A percentile compares a stretch with the other conserved stretches of the same genome.
phyloP scores from a whole-genome alignment of 2,888 invertebrate genomes.

The Rhamnusium bicolor region DNA sequence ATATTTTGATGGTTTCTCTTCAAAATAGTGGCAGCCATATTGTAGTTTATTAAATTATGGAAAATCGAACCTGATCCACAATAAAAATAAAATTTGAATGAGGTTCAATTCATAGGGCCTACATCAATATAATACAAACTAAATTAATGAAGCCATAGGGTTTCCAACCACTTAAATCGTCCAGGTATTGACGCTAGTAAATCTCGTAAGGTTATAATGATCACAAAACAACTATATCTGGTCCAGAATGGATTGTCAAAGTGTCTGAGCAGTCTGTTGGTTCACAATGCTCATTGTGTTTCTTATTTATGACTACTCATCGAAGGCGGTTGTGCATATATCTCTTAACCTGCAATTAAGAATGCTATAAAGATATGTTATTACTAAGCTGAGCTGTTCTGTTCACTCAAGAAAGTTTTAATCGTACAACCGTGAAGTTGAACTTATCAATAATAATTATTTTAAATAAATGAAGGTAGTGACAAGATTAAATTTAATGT shows the following conservation, averaged over 20 bases:
- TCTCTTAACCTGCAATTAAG: slow-evolving; percentile 62
- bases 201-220: slow-evolving; percentile 7
- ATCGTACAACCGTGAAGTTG: too few species aligned
- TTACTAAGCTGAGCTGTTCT: slow-evolving; percentile 46
- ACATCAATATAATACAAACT: not conserved
- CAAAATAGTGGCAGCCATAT: too few species aligned
- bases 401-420: slow-evolving; percentile 37
- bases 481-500: too few species aligned
- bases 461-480: too few species aligned
- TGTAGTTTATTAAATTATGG: too few species aligned
- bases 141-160: not conserved
- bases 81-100: not conserved
- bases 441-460: too few species aligned
- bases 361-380: slow-evolving; percentile 48
- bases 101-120: not conserved
- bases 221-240: slow-evolving; percentile 48
- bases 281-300: slow-evolving; percentile 63
- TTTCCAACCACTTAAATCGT: not conserved
- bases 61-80: too few species aligned
- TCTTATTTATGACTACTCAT: slow-evolving; percentile 65
- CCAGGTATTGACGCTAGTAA: not conserved
- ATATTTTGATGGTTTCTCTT: too few species aligned
- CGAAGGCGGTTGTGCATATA: slow-evolving; percentile 58
- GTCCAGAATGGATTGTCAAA: slow-evolving; percentile 46
- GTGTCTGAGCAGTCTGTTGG: slow-evolving; percentile 50